A percentile compares a stretch with the other conserved stretches of the same genome.
Evolutionary conservation across 2,113 vertebrate species (phyloP).

Genomic region (Notothenia rossii): DNA sequence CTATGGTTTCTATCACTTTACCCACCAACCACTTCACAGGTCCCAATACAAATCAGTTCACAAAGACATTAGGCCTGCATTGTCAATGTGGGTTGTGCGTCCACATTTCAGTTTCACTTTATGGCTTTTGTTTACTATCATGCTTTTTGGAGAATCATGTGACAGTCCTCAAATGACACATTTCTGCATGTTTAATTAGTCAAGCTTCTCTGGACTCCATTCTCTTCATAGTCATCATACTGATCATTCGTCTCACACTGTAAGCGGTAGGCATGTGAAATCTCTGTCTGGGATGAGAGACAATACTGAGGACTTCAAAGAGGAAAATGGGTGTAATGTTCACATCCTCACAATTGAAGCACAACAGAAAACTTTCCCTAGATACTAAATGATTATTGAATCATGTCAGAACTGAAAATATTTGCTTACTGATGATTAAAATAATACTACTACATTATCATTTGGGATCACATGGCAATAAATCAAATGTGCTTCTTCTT

Average conservation of each 20-base stretch:
- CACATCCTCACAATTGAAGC: background rate
- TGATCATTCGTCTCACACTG: background rate
- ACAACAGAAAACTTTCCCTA: background rate
- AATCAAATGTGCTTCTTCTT: background rate
- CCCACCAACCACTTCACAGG: conserved; percentile 2
- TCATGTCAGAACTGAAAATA: background rate
- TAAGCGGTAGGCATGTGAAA: conserved; percentile 4
- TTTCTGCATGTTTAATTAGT: background rate
- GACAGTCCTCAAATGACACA: background rate
- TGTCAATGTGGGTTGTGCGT: background rate
- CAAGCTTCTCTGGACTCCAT: background rate
- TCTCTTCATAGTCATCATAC: background rate
- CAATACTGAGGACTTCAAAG: background rate
- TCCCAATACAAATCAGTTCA: conserved; percentile 16
- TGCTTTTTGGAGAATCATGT: conserved; percentile 3
- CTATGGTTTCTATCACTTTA: background rate
- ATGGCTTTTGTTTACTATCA: conserved; percentile 15
- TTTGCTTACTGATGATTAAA: background rate
- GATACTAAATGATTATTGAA: background rate
- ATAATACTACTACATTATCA: background rate
- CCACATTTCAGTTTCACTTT: background rate
- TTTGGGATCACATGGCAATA: background rate
- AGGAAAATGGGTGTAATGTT: background rate
- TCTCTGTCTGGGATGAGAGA: conserved; percentile 1
- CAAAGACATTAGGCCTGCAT: conserved; percentile 27